A percentile compares a stretch with the other conserved stretches of the same genome.
phyloP scores from a whole-genome alignment of 2,797 vertebrate genomes.

The Oophaga sylvatica region DNA sequence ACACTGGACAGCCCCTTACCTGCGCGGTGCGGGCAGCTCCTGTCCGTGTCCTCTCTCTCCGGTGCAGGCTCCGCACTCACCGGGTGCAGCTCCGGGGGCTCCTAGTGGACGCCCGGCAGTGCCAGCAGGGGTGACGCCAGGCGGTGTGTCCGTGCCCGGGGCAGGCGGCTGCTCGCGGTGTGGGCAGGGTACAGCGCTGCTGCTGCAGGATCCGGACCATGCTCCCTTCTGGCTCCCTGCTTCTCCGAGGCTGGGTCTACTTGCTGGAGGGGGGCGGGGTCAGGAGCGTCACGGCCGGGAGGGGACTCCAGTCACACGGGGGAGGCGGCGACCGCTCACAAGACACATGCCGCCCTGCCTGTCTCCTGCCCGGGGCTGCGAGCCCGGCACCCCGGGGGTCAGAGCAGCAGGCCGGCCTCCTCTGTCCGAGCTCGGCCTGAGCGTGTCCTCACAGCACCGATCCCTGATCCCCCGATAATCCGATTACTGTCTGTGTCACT shows the following conservation, averaged over 20 bases:
- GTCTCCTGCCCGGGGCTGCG: not conserved
- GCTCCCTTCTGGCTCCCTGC: slow-evolving; percentile 58
- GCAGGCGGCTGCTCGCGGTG: not conserved
- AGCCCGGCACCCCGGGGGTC: not conserved
- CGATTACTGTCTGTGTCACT: not conserved
- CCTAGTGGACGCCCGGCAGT: slow-evolving; percentile 9
- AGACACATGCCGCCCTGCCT: slow-evolving; percentile 5
- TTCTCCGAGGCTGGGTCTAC: slow-evolving; percentile 47
- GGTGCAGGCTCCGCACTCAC: not conserved
- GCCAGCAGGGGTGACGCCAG: not conserved
- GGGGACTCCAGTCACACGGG: slow-evolving; percentile 48
- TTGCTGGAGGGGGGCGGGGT: slow-evolving; percentile 54
- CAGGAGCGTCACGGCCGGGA: slow-evolving; percentile 45
- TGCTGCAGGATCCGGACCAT: slow-evolving; percentile 58
- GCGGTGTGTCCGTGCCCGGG: not conserved
- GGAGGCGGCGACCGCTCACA: slow-evolving; percentile 15
- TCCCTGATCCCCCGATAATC: not conserved
- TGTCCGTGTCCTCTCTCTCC: not conserved
- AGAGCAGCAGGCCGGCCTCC: not conserved
- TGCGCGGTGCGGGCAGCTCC: slow-evolving; percentile 8
- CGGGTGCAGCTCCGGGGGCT: too few species aligned
- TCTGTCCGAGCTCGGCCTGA: too few species aligned
- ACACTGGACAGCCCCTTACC: slow-evolving; percentile 27
- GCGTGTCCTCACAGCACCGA: not conserved
- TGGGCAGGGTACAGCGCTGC: not conserved